Conservation (phyloP, 2,113 vertebrate genomes). For the Sula dactylatra region DNA sequence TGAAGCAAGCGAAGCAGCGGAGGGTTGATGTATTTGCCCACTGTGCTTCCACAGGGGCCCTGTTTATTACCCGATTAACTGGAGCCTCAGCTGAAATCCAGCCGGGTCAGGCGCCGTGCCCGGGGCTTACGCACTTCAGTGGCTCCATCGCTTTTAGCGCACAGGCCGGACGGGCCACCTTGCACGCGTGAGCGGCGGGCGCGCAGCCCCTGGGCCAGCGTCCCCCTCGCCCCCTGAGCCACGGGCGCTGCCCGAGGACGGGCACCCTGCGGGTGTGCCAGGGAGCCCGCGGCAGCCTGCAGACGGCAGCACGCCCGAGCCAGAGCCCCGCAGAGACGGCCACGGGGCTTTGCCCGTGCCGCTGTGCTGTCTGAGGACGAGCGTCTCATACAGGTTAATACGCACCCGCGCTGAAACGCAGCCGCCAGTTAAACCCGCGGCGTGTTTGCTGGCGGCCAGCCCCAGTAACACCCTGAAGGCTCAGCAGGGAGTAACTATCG, state of each 20-base stretch:
- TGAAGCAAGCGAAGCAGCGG: neutral
- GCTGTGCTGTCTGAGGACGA: neutral
- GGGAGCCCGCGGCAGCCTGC: no score
- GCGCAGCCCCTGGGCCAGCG: neutral
- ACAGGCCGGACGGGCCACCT: neutral
- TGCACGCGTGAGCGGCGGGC: accelerated
- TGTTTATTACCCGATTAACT: neutral
- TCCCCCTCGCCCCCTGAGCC: neutral
- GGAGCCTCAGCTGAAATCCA: neutral
- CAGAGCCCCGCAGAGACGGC: neutral
- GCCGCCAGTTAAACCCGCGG: neutral
- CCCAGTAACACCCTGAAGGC: neutral
- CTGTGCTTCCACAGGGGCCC: neutral
- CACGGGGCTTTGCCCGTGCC: neutral
- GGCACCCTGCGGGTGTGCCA: neutral
- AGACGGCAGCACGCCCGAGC: neutral
- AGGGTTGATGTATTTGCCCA: neutral
- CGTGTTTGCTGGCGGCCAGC: neutral
- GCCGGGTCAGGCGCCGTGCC: no score
- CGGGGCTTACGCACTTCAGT: neutral
- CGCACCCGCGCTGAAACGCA: neutral
- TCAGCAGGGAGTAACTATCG: neutral
- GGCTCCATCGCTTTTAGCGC: neutral
- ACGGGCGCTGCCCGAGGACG: neutral
- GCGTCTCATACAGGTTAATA: neutral